Percentiles rank a stretch among this genome's conserved stretches.
phyloP scores from a whole-genome alignment of 2,113 vertebrate genomes.

The Chamaetylas fuelleborni region DNA sequence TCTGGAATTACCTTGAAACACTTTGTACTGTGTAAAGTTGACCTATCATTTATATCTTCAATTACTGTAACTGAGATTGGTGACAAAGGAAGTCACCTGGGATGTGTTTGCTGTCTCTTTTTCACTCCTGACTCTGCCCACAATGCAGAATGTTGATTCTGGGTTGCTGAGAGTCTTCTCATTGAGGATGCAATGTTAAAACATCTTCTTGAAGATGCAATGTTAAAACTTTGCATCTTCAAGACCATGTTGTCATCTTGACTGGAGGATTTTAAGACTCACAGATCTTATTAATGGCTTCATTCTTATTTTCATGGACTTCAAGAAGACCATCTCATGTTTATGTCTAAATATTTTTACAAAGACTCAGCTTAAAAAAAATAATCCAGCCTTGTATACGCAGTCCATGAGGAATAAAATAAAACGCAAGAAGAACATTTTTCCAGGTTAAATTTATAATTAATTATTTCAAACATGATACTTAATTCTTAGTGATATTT shows the following conservation, averaged over 20 bases:
- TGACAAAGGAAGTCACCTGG: background rate
- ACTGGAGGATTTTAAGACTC: background rate
- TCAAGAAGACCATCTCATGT: background rate
- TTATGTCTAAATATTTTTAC: background rate
- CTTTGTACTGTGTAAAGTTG: background rate
- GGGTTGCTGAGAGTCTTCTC: background rate
- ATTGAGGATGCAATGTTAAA: no score
- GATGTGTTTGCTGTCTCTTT: background rate
- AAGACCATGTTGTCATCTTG: background rate
- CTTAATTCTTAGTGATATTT: background rate
- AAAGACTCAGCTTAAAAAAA: background rate
- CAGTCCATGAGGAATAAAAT: background rate
- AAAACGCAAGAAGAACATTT: background rate
- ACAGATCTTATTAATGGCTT: background rate
- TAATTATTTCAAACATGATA: background rate
- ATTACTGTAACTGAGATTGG: accelerated
- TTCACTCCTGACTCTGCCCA: background rate
- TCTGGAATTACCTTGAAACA: background rate
- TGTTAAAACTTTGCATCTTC: background rate
- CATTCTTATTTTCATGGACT: background rate
- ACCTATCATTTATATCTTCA: background rate
- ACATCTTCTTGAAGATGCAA: no score
- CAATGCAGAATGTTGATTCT: background rate
- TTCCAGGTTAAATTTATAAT: background rate
- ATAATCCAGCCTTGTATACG: background rate